phyloP scores from a whole-genome alignment of 2,113 vertebrate species.

The Centrocercus urophasianus region DNA sequence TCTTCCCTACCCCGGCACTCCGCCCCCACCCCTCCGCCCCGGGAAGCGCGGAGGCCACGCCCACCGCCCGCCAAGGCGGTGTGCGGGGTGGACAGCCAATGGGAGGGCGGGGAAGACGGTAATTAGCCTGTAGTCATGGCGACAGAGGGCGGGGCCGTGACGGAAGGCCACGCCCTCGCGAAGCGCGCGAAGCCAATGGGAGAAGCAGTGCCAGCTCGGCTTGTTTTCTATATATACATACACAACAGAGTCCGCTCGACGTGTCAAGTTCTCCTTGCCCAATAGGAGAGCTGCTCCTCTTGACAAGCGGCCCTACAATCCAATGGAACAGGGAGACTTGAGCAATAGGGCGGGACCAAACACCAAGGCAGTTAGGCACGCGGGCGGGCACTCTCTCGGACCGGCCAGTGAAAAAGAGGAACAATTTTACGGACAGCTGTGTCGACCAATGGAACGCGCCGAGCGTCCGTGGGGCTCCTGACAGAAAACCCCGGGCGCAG shows the following conservation, averaged over 20 bases:
- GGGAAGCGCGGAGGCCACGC: not conserved
- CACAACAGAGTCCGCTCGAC: not conserved
- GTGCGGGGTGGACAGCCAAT: constrained; percentile 7
- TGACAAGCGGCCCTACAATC: not conserved
- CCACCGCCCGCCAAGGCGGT: not conserved
- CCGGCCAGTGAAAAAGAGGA: not conserved
- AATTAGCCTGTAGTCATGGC: not conserved
- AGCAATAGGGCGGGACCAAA: not conserved
- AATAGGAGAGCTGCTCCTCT: not conserved
- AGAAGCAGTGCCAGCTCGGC: constrained; percentile 22
- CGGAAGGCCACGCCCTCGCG: fast-evolving
- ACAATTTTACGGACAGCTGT: fast-evolving
- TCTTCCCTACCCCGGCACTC: constrained; percentile 69
- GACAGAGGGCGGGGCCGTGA: fast-evolving
- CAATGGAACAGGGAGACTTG: not conserved
- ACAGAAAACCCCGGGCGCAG: too few species aligned
- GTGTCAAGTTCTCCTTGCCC: not conserved
- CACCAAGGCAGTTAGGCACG: fast-evolving
- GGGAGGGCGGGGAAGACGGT: fast-evolving
- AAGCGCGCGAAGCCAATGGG: constrained; percentile 30
- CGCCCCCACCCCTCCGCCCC: not conserved
- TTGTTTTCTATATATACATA: constrained; percentile 1
- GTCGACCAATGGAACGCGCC: not conserved
- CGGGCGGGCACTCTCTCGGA: fast-evolving
- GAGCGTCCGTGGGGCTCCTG: not conserved